These are phyloP conservation scores for Pachliopta kotzebuea DNA, from an alignment of 2,888 invertebrate species.

Conservation along the genomic window DNA sequence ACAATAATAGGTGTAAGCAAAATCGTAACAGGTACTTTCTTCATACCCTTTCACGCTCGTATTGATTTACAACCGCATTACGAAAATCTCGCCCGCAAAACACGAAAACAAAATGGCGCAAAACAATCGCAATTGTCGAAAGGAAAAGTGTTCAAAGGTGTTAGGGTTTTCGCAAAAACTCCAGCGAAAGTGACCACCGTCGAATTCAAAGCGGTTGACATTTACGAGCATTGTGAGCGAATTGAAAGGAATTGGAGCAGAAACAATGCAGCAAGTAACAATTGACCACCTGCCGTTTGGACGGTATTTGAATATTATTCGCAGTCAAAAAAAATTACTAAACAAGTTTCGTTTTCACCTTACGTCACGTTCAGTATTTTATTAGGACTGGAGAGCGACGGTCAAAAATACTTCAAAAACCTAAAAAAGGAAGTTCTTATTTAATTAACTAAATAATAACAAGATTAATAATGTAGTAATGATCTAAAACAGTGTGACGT, in stretches of 20 bases:
- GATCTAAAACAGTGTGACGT: conserved; percentile 5
- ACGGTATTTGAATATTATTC: conserved; percentile 71
- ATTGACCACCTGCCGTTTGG: conserved; percentile 67
- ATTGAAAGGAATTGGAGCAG: conserved; percentile 41
- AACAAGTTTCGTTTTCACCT: conserved; percentile 58
- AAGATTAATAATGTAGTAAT: not conserved
- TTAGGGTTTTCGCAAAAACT: conserved; percentile 57
- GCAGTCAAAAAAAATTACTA: conserved; percentile 46
- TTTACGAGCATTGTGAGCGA: conserved; percentile 30
- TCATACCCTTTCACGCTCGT: conserved; percentile 39
- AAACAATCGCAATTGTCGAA: conserved; percentile 35
- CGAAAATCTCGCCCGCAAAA: conserved; percentile 52
- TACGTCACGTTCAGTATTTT: conserved; percentile 48
- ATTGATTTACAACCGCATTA: conserved; percentile 67
- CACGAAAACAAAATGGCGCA: conserved; percentile 53
- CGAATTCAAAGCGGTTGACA: conserved; percentile 34
- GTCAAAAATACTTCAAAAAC: conserved; percentile 31
- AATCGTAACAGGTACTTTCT: conserved; percentile 69
- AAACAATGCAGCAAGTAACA: conserved; percentile 42
- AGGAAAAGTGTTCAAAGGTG: conserved; percentile 57
- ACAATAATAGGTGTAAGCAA: conserved; percentile 35
- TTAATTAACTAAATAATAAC: not conserved
- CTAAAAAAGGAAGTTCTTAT: conserved; percentile 8
- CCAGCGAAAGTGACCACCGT: conserved; percentile 64
- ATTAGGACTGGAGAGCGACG: conserved; percentile 44